phyloP scores from a whole-genome alignment of 2,797 vertebrate species.

The Spinus olivaceus region DNA sequence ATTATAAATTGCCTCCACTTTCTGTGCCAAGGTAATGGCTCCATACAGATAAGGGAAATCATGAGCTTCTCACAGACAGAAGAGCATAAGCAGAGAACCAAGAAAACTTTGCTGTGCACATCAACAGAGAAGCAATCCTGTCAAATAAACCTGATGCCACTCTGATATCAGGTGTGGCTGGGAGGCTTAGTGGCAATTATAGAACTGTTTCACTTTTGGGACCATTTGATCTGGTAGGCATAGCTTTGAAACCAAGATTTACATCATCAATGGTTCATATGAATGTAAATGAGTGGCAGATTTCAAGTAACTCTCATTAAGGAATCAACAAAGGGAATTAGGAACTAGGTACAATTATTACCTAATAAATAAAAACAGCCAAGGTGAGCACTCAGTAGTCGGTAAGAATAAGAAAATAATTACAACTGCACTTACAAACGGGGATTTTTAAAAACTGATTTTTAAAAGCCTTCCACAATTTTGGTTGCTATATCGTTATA shows the following conservation, averaged over 20 bases:
- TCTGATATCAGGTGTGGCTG: not conserved
- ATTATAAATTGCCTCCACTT: slow-evolving; percentile 1
- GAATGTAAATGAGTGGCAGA: not conserved
- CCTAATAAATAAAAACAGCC: not conserved
- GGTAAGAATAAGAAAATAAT: not conserved
- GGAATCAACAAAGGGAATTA: not conserved
- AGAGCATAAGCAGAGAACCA: not conserved
- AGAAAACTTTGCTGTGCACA: not conserved
- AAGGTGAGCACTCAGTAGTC: not conserved
- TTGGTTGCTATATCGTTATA: not conserved
- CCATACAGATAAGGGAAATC: slow-evolving; percentile 50
- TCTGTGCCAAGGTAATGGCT: slow-evolving; percentile 9
- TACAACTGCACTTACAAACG: not conserved
- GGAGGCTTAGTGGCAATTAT: not conserved
- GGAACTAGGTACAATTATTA: not conserved
- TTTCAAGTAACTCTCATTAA: not conserved
- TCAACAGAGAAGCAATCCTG: not conserved
- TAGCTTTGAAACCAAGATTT: not conserved
- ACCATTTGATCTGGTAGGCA: not conserved
- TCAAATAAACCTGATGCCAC: not conserved
- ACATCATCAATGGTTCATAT: not conserved
- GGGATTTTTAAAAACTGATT: not conserved
- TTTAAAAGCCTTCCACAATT: not conserved
- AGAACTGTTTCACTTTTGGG: not conserved
- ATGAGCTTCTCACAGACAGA: not conserved